phyloP scores from a whole-genome alignment of 2,797 vertebrate genomes.

The Salarias fasciatus region DNA sequence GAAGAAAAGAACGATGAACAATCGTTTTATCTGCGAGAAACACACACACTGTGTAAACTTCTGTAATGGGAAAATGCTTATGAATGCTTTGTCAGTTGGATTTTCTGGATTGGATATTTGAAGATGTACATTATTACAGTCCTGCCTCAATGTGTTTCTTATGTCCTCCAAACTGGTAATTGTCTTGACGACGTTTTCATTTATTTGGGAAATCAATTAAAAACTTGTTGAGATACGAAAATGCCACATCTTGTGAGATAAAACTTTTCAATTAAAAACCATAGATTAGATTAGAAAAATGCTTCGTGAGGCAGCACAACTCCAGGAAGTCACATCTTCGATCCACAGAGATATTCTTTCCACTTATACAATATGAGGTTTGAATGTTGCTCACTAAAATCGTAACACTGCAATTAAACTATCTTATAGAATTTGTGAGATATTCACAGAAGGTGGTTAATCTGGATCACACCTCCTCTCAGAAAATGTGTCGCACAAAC shows the following conservation, averaged over 20 bases:
- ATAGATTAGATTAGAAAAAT: slow-evolving; percentile 58
- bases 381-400: slow-evolving; percentile 9
- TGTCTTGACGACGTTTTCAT: slow-evolving; percentile 29
- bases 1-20: slow-evolving; percentile 41
- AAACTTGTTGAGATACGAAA: slow-evolving; percentile 34
- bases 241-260: slow-evolving; percentile 59
- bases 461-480: too few species aligned
- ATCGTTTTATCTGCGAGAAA: too few species aligned
- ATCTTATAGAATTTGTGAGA: too few species aligned
- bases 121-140: background rate
- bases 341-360: slow-evolving; percentile 27
- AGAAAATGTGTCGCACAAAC: slow-evolving; percentile 7
- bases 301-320: slow-evolving; percentile 41
- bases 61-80: background rate
- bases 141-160: slow-evolving; percentile 7
- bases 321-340: slow-evolving; percentile 26
- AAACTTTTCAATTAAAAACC: slow-evolving; percentile 63
- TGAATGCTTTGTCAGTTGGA: background rate
- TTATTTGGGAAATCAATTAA: slow-evolving; percentile 59
- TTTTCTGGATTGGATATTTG: too few species aligned
- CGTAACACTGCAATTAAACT: background rate
- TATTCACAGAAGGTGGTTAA: too few species aligned
- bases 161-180: slow-evolving; percentile 31
- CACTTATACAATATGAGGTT: slow-evolving; percentile 23
- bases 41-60: too few species aligned